Conservation (phyloP, 2,797 vertebrate genomes). For the Tenualosa thibaudeaui region DNA sequence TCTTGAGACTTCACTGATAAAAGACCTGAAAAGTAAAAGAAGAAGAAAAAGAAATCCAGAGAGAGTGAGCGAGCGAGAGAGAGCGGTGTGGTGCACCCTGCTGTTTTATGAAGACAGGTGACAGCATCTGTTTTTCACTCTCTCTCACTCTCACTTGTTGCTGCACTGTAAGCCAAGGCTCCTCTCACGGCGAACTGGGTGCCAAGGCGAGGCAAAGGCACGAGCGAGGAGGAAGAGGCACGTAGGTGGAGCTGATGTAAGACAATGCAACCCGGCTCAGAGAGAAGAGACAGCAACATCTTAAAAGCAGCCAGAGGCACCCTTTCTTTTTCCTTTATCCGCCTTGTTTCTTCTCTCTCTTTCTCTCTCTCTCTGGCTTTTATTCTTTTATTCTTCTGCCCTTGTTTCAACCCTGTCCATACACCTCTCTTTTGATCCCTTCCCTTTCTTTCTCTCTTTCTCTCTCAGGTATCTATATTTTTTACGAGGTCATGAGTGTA, state of each 20-base stretch:
- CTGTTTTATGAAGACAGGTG: background rate
- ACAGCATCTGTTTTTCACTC: background rate
- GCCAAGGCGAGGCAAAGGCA: background rate
- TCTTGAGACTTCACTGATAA: background rate
- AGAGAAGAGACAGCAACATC: background rate
- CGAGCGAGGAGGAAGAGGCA: background rate
- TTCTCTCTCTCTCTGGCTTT: background rate
- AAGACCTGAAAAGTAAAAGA: background rate
- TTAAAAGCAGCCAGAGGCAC: background rate
- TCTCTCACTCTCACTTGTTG: background rate
- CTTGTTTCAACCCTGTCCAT: background rate
- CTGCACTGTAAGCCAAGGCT: background rate
- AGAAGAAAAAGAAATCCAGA: background rate
- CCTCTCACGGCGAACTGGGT: background rate
- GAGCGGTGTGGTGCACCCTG: background rate
- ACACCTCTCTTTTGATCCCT: background rate
- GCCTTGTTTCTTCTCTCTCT: background rate
- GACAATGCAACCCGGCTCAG: background rate
- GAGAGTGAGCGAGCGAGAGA: background rate
- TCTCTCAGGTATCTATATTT: constrained; percentile 2
- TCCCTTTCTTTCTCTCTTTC: background rate
- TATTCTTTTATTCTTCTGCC: background rate
- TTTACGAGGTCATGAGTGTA: background rate
- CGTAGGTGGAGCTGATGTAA: constrained; percentile 18
- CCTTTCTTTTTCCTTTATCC: background rate